Evolutionary conservation across 2,888 invertebrate genomes (phyloP).

Genomic region (Noctuana brunneofusca): DNA sequence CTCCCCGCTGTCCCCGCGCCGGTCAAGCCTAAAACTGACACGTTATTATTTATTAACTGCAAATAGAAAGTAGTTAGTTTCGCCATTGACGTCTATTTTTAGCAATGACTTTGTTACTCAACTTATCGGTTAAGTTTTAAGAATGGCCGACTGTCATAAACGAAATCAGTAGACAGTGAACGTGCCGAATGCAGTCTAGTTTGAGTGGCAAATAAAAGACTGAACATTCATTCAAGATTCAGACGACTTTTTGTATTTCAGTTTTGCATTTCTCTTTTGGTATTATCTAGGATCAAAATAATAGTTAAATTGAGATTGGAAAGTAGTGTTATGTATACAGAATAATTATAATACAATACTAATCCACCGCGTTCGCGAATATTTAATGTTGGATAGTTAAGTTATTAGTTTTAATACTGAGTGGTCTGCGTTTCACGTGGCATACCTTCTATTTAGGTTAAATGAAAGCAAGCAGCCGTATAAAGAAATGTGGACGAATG

Average conservation of each 20-base stretch:
- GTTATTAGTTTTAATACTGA: not conserved
- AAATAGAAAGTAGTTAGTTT: conserved; percentile 73
- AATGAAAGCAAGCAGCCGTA: conserved; percentile 7
- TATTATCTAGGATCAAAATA: conserved; percentile 20
- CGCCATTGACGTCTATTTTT: conserved; percentile 64
- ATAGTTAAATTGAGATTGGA: conserved; percentile 19
- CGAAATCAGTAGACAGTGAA: conserved; percentile 37
- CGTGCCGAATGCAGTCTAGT: conserved; percentile 27
- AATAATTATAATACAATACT: not conserved
- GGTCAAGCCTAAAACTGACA: conserved; percentile 67
- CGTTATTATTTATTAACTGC: conserved; percentile 54
- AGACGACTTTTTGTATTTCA: conserved; percentile 22
- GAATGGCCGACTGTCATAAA: conserved; percentile 30
- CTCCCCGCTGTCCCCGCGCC: conserved; percentile 47
- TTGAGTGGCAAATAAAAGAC: conserved; percentile 15
- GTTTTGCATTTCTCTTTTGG: conserved; percentile 27
- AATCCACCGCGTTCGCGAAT: not conserved
- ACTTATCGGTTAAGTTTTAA: conserved; percentile 32
- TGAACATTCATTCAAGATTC: conserved; percentile 24
- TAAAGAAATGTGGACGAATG: conserved; percentile 8
- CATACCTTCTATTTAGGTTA: conserved; percentile 16
- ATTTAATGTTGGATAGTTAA: not conserved
- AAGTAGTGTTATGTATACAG: conserved; percentile 13
- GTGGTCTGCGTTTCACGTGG: conserved; percentile 1
- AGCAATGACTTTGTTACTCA: conserved; percentile 43